A percentile compares a stretch with the other conserved stretches of the same genome.
Conservation (phyloP, 1,140 invertebrate genomes). For the Mylabris phalerata region DNA sequence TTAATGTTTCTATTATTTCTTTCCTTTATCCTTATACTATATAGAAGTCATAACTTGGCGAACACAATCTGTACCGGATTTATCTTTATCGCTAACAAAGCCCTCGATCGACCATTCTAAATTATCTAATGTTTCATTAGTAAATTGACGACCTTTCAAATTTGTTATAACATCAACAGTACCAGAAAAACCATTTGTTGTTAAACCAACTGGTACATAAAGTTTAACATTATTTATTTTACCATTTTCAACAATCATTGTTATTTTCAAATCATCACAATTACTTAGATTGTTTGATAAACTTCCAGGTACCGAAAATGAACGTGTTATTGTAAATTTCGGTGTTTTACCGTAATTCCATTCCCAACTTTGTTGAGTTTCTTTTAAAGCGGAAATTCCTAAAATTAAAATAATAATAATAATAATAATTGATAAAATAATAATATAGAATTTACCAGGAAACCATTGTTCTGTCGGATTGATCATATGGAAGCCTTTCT, state of each 20-base stretch:
- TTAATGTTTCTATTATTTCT: background rate
- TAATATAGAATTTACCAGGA: conserved; percentile 54
- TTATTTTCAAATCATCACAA: conserved; percentile 31
- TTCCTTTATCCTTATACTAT: conserved; percentile 16
- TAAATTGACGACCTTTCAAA: conserved; percentile 35
- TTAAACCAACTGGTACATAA: conserved; percentile 32
- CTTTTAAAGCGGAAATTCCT: conserved; percentile 55
- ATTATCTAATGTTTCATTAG: conserved; percentile 31
- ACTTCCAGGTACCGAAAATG: conserved; percentile 25
- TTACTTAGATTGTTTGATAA: conserved; percentile 16
- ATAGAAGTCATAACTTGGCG: conserved; percentile 35
- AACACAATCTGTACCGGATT: conserved; percentile 36
- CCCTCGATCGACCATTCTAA: conserved; percentile 29
- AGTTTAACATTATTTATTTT: conserved; percentile 34
- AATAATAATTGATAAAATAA: background rate
- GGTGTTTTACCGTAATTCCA: conserved; percentile 88
- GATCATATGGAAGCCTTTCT: conserved; percentile 75
- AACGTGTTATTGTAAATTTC: conserved; percentile 59
- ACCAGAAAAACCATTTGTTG: conserved; percentile 31
- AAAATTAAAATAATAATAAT: conserved; percentile 4
- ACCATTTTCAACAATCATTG: conserved; percentile 35
- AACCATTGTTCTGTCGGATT: conserved; percentile 83
- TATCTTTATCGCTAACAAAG: conserved; percentile 32
- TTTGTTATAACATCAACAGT: conserved; percentile 34
- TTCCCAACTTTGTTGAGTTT: conserved; percentile 64